These are phyloP conservation scores for Crematogaster levior DNA, from an alignment of 2,888 invertebrate species.

Conservation along the genomic window DNA sequence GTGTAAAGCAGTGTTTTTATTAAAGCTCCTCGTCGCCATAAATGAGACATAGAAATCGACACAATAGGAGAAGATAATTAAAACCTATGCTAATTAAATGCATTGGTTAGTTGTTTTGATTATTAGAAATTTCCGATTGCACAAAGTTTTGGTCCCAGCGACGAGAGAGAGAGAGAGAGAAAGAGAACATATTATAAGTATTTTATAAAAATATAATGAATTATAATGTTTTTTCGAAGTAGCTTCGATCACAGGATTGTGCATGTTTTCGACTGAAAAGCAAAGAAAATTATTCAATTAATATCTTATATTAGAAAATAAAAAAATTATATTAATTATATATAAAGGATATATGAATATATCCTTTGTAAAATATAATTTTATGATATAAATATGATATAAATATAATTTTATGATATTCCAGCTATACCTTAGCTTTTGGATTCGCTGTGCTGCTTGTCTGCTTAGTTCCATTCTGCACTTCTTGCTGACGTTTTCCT, in stretches of 20 bases:
- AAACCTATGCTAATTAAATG: conserved; percentile 16
- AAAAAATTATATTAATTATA: background rate
- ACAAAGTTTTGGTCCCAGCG: conserved; percentile 76
- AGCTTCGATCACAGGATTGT: conserved; percentile 75
- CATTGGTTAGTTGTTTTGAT: background rate
- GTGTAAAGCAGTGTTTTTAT: background rate
- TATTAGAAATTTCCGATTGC: conserved; percentile 39
- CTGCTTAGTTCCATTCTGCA: conserved; percentile 78
- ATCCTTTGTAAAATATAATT: background rate
- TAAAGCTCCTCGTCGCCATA: background rate
- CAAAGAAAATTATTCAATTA: conserved; percentile 30
- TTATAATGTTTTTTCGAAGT: conserved; percentile 57
- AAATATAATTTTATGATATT: background rate
- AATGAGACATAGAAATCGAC: background rate
- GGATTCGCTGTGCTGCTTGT: conserved; percentile 56
- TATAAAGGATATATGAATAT: conserved; percentile 12
- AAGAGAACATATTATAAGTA: conserved; percentile 55
- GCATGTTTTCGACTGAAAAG: conserved; percentile 80
- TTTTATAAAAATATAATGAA: conserved; percentile 73
- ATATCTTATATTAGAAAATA: background rate
- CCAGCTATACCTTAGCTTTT: conserved; percentile 76
- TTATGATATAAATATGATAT: no score
- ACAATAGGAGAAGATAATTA: background rate
- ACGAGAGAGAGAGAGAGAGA: no score
- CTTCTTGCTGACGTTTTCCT: conserved; percentile 71